Conservation (phyloP, 2,888 invertebrate genomes). For the Drosophila formosana region DNA sequence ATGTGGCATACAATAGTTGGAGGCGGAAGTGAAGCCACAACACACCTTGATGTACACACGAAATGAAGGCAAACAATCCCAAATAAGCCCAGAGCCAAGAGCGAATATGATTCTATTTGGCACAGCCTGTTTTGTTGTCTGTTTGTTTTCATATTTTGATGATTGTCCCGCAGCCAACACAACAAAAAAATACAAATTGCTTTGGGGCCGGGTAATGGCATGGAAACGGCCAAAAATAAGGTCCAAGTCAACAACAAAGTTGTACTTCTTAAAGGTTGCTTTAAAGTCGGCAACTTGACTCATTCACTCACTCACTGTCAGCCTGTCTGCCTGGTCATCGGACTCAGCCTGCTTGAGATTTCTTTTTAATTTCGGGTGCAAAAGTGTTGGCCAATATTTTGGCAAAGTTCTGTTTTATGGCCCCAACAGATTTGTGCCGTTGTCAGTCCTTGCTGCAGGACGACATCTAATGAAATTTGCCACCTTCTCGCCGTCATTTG, state of each 20-base stretch:
- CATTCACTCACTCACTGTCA: not conserved
- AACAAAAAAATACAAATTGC: conserved; percentile 31
- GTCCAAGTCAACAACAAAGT: conserved; percentile 14
- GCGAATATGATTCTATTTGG: conserved; percentile 49
- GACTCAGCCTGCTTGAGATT: conserved; percentile 10
- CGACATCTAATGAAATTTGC: conserved; percentile 67
- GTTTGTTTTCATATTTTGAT: conserved; percentile 57
- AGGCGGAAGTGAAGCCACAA: conserved; percentile 19
- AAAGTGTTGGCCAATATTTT: conserved; percentile 60
- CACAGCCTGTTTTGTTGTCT: conserved; percentile 38
- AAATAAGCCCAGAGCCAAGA: conserved; percentile 34
- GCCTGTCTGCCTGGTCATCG: not conserved
- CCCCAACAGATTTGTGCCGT: conserved; percentile 60
- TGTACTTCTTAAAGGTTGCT: conserved; percentile 43
- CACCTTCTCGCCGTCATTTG: conserved; percentile 42
- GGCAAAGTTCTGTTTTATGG: conserved; percentile 66
- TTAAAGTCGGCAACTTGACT: conserved; percentile 22
- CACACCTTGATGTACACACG: conserved; percentile 51
- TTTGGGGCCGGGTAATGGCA: conserved; percentile 41
- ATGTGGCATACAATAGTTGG: conserved; percentile 9
- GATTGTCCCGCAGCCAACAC: conserved; percentile 39
- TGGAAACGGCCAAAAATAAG: conserved; percentile 35
- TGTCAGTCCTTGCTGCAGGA: conserved; percentile 30
- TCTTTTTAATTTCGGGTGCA: conserved; percentile 52
- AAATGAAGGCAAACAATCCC: conserved; percentile 53